Evolutionary conservation across 2,113 vertebrate genomes (phyloP), one percentile per base, ranked within the genome.

Genomic region (Oreocharis arfaki): DNA sequence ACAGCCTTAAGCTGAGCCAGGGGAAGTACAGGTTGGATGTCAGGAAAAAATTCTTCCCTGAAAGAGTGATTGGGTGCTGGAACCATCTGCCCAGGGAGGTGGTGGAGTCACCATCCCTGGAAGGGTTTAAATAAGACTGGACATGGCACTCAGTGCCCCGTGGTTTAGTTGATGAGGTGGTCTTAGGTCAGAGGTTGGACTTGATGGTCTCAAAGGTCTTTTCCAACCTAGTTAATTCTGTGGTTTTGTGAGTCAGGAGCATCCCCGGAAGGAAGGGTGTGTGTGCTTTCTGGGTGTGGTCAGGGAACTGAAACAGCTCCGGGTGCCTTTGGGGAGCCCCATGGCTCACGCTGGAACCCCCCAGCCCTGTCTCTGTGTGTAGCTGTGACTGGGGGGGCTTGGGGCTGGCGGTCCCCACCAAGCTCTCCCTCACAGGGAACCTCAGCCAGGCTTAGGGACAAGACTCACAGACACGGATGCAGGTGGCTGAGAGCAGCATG

Each of bases 61-160:
- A 11, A 27, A 16, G 52, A 16, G 42, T 20, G n/a, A 33, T 1
- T 9, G 28, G 1, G 22, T 7, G 4, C 8, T 39, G 63, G n/a
- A 10, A 39, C 32, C 5, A 5, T 28, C 47, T 81, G 63, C 42
- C 41, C n/a, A 21, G 63, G 52, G 63, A 16, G 63, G 3, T 10
- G 32, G 5, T 14, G 11, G 8, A 33, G 42, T 33, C 28, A 17
- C 42, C 17, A 1, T 57, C 42, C 53, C 64, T 41, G n/a, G 9
- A 49, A 0, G 1, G 20, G 2, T 17, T 57, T 22, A 7, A 5
- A 13, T 11, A 27, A n/a, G 19, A 4, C 53, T 23, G 53, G 28
- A 49, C 0, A 3, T 59, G 64, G 18, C 53, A 14, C 53, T 41
- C 4, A 12, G 42, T 33, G 52, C 28, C 13, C 28, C 13, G 2